Evolutionary conservation across 1,140 invertebrate species (phyloP).

Genomic region (Coenobita brevimanus): DNA sequence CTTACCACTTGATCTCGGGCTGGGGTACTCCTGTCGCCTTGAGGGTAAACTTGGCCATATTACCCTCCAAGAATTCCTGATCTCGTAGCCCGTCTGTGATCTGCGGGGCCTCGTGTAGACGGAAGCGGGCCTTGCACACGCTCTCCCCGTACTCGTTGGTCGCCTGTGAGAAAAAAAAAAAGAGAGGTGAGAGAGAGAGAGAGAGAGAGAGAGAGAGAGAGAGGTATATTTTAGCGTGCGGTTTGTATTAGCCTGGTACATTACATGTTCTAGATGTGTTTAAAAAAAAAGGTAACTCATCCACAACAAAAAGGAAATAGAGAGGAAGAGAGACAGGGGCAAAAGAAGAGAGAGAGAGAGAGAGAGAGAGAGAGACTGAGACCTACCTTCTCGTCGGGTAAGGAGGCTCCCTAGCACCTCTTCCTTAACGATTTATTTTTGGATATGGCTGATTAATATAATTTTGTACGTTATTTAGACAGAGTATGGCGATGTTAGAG

Average conservation of each 20-base stretch:
- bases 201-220: neutral
- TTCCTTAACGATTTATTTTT: too few relatives aligned
- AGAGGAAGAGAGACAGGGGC: neutral
- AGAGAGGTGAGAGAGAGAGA: neutral
- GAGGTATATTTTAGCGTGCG: neutral
- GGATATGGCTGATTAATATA: too few relatives aligned
- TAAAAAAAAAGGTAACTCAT: too few relatives aligned
- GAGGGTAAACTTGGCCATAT: slow-evolving; percentile 83
- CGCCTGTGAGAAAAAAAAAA: slow-evolving; percentile 16
- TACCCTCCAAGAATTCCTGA: slow-evolving; percentile 50
- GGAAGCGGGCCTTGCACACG: slow-evolving; percentile 45
- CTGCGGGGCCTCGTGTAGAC: slow-evolving; percentile 49
- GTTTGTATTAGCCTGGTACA: too few relatives aligned
- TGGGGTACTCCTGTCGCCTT: slow-evolving; percentile 88
- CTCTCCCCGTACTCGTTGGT: slow-evolving; percentile 67
- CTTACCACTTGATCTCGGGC: slow-evolving; percentile 90
- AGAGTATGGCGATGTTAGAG: too few relatives aligned
- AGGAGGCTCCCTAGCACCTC: too few relatives aligned
- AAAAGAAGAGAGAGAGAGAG: neutral
- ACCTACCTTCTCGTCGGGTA: too few relatives aligned
- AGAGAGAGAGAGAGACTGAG: neutral
- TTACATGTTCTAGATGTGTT: too few relatives aligned
- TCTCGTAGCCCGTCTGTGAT: slow-evolving; percentile 35
- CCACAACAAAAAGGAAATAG: neutral
- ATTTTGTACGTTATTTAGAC: too few relatives aligned